These are phyloP conservation scores for Myrmecophaga tridactyla DNA, from an alignment of 2,113 vertebrate genomes.

Conservation along the genomic window DNA sequence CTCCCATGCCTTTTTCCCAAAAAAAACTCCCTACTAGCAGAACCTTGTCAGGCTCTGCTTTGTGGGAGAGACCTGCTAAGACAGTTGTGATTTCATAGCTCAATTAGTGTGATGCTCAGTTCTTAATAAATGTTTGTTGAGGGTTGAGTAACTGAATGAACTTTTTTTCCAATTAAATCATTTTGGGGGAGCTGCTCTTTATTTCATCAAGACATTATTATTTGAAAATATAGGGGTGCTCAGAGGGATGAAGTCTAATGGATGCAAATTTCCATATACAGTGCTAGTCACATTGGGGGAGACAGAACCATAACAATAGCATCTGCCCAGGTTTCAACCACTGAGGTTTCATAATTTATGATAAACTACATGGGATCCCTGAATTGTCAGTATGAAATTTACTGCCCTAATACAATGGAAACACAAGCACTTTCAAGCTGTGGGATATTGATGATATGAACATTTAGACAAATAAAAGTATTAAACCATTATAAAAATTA, in stretches of 20 bases:
- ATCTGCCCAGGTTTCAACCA: background rate
- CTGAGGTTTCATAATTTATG: background rate
- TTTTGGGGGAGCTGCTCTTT: background rate
- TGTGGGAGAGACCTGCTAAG: background rate
- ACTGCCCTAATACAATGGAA: background rate
- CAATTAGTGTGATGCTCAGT: background rate
- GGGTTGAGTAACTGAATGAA: background rate
- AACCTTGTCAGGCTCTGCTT: background rate
- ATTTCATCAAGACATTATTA: background rate
- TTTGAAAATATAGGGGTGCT: background rate
- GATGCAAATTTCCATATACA: background rate
- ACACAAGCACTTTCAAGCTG: background rate
- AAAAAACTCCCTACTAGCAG: background rate
- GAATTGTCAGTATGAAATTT: background rate
- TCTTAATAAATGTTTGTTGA: background rate
- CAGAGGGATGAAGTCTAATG: background rate
- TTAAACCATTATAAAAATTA: constrained; percentile 12
- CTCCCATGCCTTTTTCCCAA: background rate
- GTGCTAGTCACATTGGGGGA: background rate
- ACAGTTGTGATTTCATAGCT: background rate
- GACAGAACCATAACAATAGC: background rate
- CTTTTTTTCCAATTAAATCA: background rate
- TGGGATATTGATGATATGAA: background rate
- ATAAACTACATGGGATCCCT: background rate
- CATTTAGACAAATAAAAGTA: constrained; percentile 2